Conservation (phyloP, 2,888 invertebrate species). For the Catocala nupta region DNA sequence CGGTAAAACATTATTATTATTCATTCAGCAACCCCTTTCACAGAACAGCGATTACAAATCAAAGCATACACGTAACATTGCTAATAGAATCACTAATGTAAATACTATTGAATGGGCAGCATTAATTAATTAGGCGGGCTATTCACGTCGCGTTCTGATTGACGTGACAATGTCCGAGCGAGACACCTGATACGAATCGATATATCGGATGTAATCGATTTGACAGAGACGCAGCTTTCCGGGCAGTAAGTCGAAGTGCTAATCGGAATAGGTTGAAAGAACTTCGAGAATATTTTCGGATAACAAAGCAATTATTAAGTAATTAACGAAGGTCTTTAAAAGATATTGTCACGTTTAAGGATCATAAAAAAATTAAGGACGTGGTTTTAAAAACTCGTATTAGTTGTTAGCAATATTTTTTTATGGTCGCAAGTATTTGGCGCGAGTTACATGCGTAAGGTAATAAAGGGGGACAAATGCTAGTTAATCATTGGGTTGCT, state of each 20-base stretch:
- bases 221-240: slow-evolving; percentile 23
- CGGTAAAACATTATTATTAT: not conserved
- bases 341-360: no score
- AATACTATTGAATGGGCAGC: slow-evolving; percentile 45
- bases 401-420: no score
- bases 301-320: no score
- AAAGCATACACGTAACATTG: slow-evolving; percentile 15
- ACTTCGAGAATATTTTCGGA: no score
- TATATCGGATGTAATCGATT: slow-evolving; percentile 37
- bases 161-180: slow-evolving; percentile 50
- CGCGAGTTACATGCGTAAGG: no score
- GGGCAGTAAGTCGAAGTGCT: slow-evolving; percentile 7
- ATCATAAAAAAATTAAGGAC: no score
- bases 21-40: slow-evolving; percentile 4
- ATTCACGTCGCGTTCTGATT: slow-evolving; percentile 50
- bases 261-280: not conserved
- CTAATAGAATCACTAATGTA: slow-evolving; percentile 44
- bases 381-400: no score
- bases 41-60: slow-evolving; percentile 6
- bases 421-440: no score
- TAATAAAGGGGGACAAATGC: no score
- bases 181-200: slow-evolving; percentile 50
- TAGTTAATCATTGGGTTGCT: no score
- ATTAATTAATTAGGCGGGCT: slow-evolving; percentile 54
- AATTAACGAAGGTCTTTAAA: no score